A percentile compares a stretch with the other conserved stretches of the same genome.
These are phyloP conservation scores for Toxonevra muliebris DNA, from an alignment of 2,888 invertebrate genomes.

Conservation along the genomic window DNA sequence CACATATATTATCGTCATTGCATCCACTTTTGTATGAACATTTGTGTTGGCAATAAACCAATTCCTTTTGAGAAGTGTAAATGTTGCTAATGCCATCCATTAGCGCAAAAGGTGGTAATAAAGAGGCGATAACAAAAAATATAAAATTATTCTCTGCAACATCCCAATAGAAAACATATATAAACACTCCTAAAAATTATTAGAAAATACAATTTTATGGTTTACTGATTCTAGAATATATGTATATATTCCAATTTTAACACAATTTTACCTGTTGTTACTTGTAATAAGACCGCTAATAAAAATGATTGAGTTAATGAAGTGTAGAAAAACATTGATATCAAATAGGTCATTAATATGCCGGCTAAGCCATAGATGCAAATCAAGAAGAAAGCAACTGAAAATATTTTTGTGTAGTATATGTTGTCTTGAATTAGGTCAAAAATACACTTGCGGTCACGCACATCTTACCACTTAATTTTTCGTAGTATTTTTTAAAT, in stretches of 20 bases:
- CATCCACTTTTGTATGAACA: constrained; percentile 41
- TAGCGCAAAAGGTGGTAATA: constrained; percentile 51
- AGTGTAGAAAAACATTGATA: constrained; percentile 73
- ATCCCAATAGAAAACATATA: constrained; percentile 54
- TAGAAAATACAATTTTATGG: background rate
- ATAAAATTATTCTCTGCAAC: constrained; percentile 47
- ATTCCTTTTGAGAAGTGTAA: constrained; percentile 44
- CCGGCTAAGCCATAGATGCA: constrained; percentile 75
- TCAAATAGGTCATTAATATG: constrained; percentile 76
- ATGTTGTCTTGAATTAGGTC: too few relatives aligned
- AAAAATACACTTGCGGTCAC: too few relatives aligned
- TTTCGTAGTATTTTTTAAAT: too few relatives aligned
- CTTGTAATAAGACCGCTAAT: constrained; percentile 69
- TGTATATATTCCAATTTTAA: background rate
- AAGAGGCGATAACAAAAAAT: constrained; percentile 45
- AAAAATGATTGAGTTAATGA: constrained; percentile 77
- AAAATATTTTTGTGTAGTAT: background rate
- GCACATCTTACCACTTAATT: too few relatives aligned
- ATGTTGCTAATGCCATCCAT: constrained; percentile 54
- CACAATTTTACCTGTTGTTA: constrained; percentile 41
- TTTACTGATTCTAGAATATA: background rate
- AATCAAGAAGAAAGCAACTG: constrained; percentile 72
- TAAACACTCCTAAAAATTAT: constrained; percentile 40
- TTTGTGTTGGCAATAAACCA: constrained; percentile 39
- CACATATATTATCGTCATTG: constrained; percentile 42